Evolutionary conservation across 2,888 invertebrate genomes (phyloP).

Genomic region (Brachyptera putata): DNA sequence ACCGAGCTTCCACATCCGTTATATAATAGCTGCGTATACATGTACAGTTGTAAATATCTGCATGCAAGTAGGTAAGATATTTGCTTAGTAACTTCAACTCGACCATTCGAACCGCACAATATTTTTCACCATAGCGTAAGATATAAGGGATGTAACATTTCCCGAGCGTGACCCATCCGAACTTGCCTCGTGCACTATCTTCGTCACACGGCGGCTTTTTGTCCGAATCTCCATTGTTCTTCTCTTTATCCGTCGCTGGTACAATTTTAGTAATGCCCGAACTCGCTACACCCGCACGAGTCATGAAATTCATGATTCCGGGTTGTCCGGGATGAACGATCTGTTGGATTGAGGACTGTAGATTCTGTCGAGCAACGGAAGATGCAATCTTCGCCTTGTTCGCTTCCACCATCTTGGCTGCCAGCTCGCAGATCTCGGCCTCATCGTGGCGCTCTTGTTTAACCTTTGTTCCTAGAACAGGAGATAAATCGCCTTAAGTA

Average conservation of each 20-base stretch:
- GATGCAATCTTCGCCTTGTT: slow-evolving; percentile 61
- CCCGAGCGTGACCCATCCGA: slow-evolving; percentile 88
- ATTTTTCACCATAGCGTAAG: slow-evolving; percentile 75
- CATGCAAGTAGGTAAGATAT: slow-evolving; percentile 82
- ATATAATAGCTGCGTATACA: slow-evolving; percentile 91
- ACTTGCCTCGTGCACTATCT: slow-evolving; percentile 53
- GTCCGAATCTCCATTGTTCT: slow-evolving; percentile 39
- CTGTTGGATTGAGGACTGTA: slow-evolving; percentile 16
- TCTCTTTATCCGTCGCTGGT: slow-evolving; percentile 24
- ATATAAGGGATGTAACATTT: slow-evolving; percentile 86
- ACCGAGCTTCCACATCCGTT: slow-evolving; percentile 81
- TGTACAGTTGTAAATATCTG: slow-evolving; percentile 86
- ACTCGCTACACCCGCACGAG: neutral
- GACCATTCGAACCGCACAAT: slow-evolving; percentile 91
- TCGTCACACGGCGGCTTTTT: slow-evolving; percentile 40
- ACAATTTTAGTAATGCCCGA: neutral
- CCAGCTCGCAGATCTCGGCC: slow-evolving; percentile 80
- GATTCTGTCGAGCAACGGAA: slow-evolving; percentile 20
- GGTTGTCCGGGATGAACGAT: slow-evolving; percentile 34
- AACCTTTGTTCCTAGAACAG: slow-evolving; percentile 45
- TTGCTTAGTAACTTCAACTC: slow-evolving; percentile 86
- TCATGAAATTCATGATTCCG: slow-evolving; percentile 29
- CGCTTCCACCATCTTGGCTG: slow-evolving; percentile 81
- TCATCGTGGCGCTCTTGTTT: slow-evolving; percentile 78
- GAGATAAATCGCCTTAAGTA: too few relatives aligned